Conservation (phyloP, 2,113 vertebrate genomes). For the Menura novaehollandiae region DNA sequence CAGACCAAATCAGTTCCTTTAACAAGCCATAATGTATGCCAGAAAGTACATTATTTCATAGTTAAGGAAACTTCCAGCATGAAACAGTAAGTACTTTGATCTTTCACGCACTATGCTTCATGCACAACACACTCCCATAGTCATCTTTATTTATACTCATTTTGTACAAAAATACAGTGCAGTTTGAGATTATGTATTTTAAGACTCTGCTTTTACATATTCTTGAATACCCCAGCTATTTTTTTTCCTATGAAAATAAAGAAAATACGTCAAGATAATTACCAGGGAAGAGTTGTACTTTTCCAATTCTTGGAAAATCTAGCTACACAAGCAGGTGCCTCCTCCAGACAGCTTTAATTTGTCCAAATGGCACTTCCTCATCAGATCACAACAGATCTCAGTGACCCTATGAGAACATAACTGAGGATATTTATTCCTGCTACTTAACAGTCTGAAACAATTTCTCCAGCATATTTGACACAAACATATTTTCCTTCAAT, state of each 20-base stretch:
- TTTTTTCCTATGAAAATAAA: background rate
- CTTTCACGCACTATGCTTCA: conserved; percentile 50
- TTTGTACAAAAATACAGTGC: conserved; percentile 25
- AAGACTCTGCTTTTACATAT: background rate
- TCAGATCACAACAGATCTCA: background rate
- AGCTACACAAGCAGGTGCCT: background rate
- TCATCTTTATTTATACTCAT: conserved; percentile 9
- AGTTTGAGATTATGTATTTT: conserved; percentile 8
- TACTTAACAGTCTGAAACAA: background rate
- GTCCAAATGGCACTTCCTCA: background rate
- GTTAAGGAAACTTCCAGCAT: conserved; percentile 68
- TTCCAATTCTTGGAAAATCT: background rate
- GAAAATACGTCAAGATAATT: background rate
- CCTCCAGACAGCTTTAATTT: background rate
- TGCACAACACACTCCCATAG: conserved; percentile 21
- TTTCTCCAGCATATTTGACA: background rate
- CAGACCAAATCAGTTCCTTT: conserved; percentile 74
- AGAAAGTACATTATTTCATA: conserved; percentile 73
- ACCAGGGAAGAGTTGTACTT: background rate
- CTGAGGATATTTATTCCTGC: background rate
- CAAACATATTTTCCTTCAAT: background rate
- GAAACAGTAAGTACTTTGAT: conserved; percentile 74
- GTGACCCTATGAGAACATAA: background rate
- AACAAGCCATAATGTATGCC: conserved; percentile 69
- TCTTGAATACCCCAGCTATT: background rate